Conservation (phyloP, 2,113 vertebrate species). For the Eidolon helvum region DNA sequence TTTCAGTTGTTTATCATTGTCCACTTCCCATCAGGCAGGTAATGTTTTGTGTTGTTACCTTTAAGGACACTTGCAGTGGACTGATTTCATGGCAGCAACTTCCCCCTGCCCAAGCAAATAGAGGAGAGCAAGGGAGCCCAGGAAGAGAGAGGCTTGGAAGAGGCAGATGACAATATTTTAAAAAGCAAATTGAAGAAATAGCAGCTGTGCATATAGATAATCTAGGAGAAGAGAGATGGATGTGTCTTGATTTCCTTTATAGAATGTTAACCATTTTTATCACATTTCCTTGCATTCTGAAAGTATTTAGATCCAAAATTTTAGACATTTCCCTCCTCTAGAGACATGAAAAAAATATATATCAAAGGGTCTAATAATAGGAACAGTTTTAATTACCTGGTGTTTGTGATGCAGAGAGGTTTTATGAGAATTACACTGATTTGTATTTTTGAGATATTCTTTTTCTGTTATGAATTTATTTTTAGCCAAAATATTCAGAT, state of each 20-base stretch:
- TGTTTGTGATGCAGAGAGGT: neutral
- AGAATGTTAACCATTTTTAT: constrained; percentile 30
- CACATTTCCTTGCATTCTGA: constrained; percentile 15
- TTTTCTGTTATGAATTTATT: neutral
- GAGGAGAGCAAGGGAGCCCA: neutral
- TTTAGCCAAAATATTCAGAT: neutral
- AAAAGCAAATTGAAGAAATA: neutral
- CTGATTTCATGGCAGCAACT: neutral
- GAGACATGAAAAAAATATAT: neutral
- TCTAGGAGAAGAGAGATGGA: neutral
- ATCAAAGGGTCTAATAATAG: neutral
- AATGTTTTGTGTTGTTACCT: neutral
- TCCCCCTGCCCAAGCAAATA: neutral
- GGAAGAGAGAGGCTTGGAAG: neutral
- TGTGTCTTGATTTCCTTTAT: constrained; percentile 40
- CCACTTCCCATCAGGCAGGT: neutral
- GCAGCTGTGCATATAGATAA: neutral
- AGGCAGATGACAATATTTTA: constrained; percentile 37
- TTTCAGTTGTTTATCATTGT: neutral
- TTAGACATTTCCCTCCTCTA: neutral
- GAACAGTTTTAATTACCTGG: neutral
- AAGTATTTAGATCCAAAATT: constrained; percentile 32
- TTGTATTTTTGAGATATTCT: neutral
- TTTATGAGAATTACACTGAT: neutral
- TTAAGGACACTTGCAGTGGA: neutral